Conservation (phyloP, 2,113 vertebrate genomes). For the Grammomys dolichurus region DNA sequence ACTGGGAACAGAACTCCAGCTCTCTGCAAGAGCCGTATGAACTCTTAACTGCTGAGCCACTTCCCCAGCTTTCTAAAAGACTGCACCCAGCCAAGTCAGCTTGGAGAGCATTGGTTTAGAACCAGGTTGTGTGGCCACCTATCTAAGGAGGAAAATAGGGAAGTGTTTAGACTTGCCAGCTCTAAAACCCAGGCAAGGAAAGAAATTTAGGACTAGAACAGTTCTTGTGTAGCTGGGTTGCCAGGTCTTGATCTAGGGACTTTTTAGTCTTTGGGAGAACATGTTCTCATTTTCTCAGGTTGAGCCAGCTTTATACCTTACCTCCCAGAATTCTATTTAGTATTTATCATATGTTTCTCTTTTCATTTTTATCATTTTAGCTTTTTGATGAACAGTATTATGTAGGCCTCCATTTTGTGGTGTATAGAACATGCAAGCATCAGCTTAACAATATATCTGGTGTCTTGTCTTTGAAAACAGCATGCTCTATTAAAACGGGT, state of each 20-base stretch:
- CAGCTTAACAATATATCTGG: not conserved
- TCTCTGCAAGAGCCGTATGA: not conserved
- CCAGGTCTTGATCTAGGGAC: not conserved
- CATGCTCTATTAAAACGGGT: too few relatives aligned
- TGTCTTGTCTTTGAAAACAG: not conserved
- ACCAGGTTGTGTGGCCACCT: not conserved
- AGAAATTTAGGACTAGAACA: not conserved
- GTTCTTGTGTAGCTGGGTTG: not conserved
- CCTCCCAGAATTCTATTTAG: not conserved
- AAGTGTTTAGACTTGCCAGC: not conserved
- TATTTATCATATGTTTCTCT: not conserved
- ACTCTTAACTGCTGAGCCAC: not conserved
- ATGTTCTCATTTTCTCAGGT: not conserved
- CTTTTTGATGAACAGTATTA: not conserved
- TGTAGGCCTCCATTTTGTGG: not conserved
- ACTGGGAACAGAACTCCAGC: not conserved
- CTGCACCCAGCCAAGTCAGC: not conserved
- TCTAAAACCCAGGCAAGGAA: not conserved
- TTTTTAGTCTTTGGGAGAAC: not conserved
- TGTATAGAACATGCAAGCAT: not conserved
- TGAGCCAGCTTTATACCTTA: not conserved
- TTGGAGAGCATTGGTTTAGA: not conserved
- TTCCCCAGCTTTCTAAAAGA: not conserved
- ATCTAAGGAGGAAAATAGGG: not conserved
- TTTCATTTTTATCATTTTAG: constrained; percentile 23